These are phyloP conservation scores for Argya squamiceps DNA, from an alignment of 2,797 vertebrate genomes.

Conservation along the genomic window DNA sequence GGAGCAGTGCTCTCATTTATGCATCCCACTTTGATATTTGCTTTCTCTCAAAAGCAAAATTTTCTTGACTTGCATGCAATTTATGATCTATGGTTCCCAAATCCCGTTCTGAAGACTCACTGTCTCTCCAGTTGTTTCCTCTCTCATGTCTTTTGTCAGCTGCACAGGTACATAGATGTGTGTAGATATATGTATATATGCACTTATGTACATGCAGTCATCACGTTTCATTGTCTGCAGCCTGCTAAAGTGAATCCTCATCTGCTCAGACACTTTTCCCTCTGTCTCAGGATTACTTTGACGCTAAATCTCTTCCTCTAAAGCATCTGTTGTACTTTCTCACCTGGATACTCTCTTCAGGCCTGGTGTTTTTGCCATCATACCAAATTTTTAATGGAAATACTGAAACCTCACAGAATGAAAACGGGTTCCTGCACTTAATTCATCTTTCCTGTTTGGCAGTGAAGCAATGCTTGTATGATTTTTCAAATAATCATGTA, in stretches of 20 bases:
- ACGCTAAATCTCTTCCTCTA: neutral
- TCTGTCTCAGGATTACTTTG: neutral
- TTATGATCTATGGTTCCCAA: neutral
- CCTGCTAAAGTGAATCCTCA: neutral
- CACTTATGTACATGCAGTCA: no score
- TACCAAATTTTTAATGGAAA: neutral
- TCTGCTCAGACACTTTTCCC: neutral
- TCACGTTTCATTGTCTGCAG: neutral
- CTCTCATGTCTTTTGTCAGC: neutral
- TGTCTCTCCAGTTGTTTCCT: neutral
- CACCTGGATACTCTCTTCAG: neutral
- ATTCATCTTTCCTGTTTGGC: neutral
- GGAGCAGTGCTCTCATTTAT: neutral
- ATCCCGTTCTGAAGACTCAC: neutral
- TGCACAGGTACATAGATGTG: neutral
- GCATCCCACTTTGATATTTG: neutral
- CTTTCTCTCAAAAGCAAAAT: neutral
- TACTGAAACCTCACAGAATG: neutral
- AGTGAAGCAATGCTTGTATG: neutral
- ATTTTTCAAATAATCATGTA: neutral
- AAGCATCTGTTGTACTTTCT: neutral
- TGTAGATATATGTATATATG: fast-evolving
- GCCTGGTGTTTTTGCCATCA: neutral
- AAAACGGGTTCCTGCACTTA: neutral
- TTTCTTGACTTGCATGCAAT: neutral